Evolutionary conservation across 2,797 vertebrate species (phyloP).

Genomic region (Gobionotothen gibberifrons): DNA sequence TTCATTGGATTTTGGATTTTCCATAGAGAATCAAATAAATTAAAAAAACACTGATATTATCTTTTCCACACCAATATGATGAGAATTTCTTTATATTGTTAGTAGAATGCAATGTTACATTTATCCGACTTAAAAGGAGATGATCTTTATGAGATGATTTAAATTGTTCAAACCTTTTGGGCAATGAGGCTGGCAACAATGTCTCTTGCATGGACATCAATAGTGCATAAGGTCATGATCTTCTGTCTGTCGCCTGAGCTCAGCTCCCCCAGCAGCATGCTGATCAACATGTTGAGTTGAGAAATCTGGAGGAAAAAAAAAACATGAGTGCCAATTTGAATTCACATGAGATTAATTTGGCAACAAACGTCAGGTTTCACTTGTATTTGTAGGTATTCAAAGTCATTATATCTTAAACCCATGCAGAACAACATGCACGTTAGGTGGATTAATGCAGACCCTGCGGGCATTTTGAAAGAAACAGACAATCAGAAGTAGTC

Average conservation of each 20-base stretch:
- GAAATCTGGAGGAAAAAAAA: constrained; percentile 75
- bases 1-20: not conserved
- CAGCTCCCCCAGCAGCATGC: constrained; percentile 86
- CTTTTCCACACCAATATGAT: not conserved
- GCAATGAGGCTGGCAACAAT: constrained; percentile 85
- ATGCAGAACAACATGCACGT: constrained; percentile 6
- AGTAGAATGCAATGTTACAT: not conserved
- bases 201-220: constrained; percentile 87
- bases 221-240: constrained; percentile 88
- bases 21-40: not conserved
- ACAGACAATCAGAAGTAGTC: constrained; percentile 57
- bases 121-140: not conserved
- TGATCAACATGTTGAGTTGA: constrained; percentile 87
- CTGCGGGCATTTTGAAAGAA: constrained; percentile 4
- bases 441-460: not conserved
- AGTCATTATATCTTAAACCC: not conserved
- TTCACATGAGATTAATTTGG: constrained; percentile 17
- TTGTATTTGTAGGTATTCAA: constrained; percentile 1
- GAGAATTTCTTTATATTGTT: too few relatives aligned
- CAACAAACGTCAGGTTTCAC: constrained; percentile 12
- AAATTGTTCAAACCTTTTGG: constrained; percentile 80
- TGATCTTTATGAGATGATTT: not conserved
- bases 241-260: constrained; percentile 86
- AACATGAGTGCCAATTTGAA: constrained; percentile 31
- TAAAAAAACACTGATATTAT: not conserved